Conservation (phyloP, 2,888 invertebrate species). For the Branchipolynoe longqiensis region DNA sequence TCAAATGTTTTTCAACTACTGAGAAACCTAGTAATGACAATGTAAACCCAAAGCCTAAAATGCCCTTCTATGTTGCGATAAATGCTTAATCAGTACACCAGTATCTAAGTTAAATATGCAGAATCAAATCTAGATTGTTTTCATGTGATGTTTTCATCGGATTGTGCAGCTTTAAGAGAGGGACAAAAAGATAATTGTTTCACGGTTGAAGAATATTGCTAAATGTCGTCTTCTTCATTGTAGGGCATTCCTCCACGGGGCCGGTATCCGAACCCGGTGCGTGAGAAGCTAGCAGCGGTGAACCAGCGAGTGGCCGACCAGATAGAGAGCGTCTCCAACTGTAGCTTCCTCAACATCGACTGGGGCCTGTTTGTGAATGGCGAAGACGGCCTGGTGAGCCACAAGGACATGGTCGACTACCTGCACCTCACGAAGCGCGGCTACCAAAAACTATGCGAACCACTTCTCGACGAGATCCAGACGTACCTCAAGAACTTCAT, state of each 20-base stretch:
- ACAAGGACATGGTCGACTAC: constrained; percentile 96
- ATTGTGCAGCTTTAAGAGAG: too few relatives aligned
- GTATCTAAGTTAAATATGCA: too few relatives aligned
- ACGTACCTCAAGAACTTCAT: constrained; percentile 68
- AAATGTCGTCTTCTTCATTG: too few relatives aligned
- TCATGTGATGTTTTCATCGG: too few relatives aligned
- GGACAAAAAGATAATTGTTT: too few relatives aligned
- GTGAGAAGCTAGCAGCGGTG: constrained; percentile 89
- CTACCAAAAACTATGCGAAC: constrained; percentile 86
- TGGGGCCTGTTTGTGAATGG: constrained; percentile 84
- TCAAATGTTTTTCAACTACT: too few relatives aligned
- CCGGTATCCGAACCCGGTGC: constrained; percentile 90
- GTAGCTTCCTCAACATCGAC: constrained; percentile 90
- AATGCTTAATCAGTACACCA: too few relatives aligned
- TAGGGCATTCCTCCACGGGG: constrained; percentile 94
- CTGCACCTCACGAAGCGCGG: constrained; percentile 92
- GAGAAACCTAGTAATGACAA: too few relatives aligned
- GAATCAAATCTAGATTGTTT: too few relatives aligned
- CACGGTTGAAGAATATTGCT: too few relatives aligned
- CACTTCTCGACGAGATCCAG: constrained; percentile 79
- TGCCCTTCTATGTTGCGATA: too few relatives aligned
- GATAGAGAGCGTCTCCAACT: constrained; percentile 84
- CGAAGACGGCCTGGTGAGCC: constrained; percentile 87
- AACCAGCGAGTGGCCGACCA: constrained; percentile 88
- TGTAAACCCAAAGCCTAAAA: too few relatives aligned